Percentiles rank a stretch among this genome's conserved stretches.
These are phyloP conservation scores for Dione vanillae DNA, from an alignment of 2,888 invertebrate species.

Conservation along the genomic window DNA sequence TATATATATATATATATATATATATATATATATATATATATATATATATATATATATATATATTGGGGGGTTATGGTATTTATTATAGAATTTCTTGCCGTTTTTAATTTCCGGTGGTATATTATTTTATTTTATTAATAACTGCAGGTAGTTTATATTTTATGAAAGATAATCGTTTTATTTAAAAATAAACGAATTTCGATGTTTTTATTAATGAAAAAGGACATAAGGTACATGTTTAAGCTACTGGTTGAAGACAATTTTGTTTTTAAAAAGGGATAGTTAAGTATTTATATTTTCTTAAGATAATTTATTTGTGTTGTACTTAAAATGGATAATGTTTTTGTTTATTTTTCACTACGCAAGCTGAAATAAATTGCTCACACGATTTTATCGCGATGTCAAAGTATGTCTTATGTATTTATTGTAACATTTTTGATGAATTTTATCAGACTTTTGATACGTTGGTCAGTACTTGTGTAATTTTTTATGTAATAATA, in stretches of 20 bases:
- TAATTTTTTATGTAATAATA: too few species aligned
- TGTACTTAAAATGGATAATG: background rate
- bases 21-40: too few species aligned
- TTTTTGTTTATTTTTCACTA: background rate
- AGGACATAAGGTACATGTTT: background rate
- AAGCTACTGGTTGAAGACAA: background rate
- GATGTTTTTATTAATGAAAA: background rate
- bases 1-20: too few species aligned
- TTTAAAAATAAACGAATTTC: too few species aligned
- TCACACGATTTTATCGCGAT: background rate
- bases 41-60: background rate
- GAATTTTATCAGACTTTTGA: slow-evolving; percentile 33
- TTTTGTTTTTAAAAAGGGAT: background rate
- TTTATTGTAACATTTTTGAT: slow-evolving; percentile 34
- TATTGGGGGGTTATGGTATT: background rate
- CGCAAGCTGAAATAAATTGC: background rate
- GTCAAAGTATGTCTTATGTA: slow-evolving; percentile 2
- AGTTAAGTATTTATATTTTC: slow-evolving; percentile 3
- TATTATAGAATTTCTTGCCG: slow-evolving; percentile 3
- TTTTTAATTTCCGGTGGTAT: background rate
- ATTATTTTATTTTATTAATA: background rate
- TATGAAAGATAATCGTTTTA: too few species aligned
- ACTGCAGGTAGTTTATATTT: too few species aligned
- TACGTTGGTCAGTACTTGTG: too few species aligned
- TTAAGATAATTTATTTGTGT: background rate